A percentile compares a stretch with the other conserved stretches of the same genome.
Conservation (phyloP, 2,888 invertebrate genomes). For the Gandaritis pyraliata region DNA sequence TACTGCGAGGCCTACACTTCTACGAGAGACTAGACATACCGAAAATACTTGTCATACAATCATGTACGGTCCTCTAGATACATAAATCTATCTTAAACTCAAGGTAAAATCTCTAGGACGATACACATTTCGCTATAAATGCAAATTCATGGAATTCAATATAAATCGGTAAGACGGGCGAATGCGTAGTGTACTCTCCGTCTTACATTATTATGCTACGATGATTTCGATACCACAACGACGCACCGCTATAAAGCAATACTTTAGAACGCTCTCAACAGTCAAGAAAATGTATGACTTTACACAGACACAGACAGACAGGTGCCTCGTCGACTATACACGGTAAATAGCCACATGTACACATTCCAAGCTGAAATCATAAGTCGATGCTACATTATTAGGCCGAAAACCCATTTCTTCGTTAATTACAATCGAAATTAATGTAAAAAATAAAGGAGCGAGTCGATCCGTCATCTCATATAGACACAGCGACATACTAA, state of each 20-base stretch:
- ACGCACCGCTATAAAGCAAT: constrained; percentile 48
- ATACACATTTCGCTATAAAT: constrained; percentile 83
- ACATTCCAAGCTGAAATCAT: constrained; percentile 37
- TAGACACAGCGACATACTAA: constrained; percentile 58
- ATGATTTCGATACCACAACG: constrained; percentile 66
- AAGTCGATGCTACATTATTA: constrained; percentile 49
- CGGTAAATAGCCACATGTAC: constrained; percentile 33
- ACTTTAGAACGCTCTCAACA: constrained; percentile 15
- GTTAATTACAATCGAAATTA: constrained; percentile 19
- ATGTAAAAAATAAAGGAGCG: constrained; percentile 33
- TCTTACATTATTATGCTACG: constrained; percentile 81
- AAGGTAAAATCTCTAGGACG: constrained; percentile 83
- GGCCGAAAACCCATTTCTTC: constrained; percentile 43
- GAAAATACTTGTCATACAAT: constrained; percentile 71
- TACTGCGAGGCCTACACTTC: constrained; percentile 61
- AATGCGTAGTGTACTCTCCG: constrained; percentile 45
- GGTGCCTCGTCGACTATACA: constrained; percentile 37
- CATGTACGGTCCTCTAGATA: constrained; percentile 68
- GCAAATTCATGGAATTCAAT: constrained; percentile 85
- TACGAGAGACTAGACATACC: constrained; percentile 78
- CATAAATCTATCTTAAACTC: constrained; percentile 76
- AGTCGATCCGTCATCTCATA: constrained; percentile 43
- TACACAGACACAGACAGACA: constrained; percentile 17
- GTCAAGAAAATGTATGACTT: constrained; percentile 15
- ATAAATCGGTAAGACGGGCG: constrained; percentile 69